Conservation (phyloP, 2,888 invertebrate genomes). For the Lasioglossum pauxillum region DNA sequence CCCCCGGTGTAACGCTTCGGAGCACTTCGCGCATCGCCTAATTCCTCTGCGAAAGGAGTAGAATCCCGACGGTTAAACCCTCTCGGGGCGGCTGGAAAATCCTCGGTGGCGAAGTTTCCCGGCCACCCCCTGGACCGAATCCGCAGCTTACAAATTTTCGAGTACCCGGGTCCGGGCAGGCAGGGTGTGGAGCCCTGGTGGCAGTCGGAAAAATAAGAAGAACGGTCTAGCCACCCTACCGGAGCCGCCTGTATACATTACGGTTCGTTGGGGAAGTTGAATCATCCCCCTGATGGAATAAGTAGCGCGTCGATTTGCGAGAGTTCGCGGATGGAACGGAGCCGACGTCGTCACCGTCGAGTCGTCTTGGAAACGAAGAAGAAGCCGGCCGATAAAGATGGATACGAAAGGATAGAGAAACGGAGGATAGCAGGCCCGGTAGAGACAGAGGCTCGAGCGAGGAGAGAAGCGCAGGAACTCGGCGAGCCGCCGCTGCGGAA, state of each 20-base stretch:
- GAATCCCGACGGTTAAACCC: background rate
- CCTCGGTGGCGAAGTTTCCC: slow-evolving; percentile 12
- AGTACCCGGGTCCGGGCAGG: background rate
- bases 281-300: slow-evolving; percentile 65
- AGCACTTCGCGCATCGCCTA: background rate
- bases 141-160: slow-evolving; percentile 13
- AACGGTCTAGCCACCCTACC: background rate
- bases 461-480: slow-evolving; percentile 22
- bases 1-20: background rate
- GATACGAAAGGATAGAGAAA: slow-evolving; percentile 29
- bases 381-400: slow-evolving; percentile 21
- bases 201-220: background rate
- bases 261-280: slow-evolving; percentile 50
- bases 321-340: slow-evolving; percentile 23
- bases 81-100: slow-evolving; percentile 1
- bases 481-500: slow-evolving; percentile 65
- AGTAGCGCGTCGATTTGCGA: slow-evolving; percentile 64
- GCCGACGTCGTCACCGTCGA: slow-evolving; percentile 19
- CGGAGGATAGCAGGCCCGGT: background rate
- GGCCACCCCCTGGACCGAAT: background rate
- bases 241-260: slow-evolving; percentile 6
- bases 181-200: background rate
- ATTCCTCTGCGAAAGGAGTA: background rate
- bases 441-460: slow-evolving; percentile 17
- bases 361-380: slow-evolving; percentile 13